Base-by-base conservation (phyloP, 1,140 invertebrate genomes). In the Apis cerana region DNA sequence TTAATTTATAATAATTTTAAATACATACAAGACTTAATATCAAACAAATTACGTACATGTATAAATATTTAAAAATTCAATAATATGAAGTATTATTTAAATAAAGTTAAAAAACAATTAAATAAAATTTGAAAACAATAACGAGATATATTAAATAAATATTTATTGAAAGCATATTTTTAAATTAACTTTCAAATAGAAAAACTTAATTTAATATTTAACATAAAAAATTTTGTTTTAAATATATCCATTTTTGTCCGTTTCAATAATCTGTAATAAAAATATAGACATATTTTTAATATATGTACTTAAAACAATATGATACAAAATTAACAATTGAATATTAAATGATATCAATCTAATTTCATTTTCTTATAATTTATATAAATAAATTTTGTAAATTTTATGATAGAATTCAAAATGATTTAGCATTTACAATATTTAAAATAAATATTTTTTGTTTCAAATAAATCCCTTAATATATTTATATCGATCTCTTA, bases 191-290 rank as follows among this genome's bases (percentile, higher is more conserved):
- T 69, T 19, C 5, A 12, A 17, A 5, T 69, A 33, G 33, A 59
- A 43, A 61, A 71, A 2, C 48, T 48, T 2, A 13, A 27, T 33
- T 74, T 2, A 19, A 17, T 21, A 58, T 72, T 52, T 94, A 91
- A 96, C 50, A 95, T 97, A 93, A 97, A 98, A 93, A 98, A 98
- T 94, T 98, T 97, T 59, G 95, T 95, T 94, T 98, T 99, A 81
- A 96, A 96, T 90, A 98, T 97, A 43, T 93, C 98, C 97, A 92
- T 98, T 97, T 93, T 98, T 97, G 94, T 98, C 98, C 95, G 98
- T 96, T 92, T 98, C 97, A 91, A 99, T 96, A 85, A 97, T 96
- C 97, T 98, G 95, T 62, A 96, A 96, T 48, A 84, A 50, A 82
- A 61, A 52, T 64, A 23, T 11, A 19, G 33, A 43, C 7, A 43